A percentile compares a stretch with the other conserved stretches of the same genome.
These are phyloP conservation scores for Hermatobates lingyangjiaoensis DNA, from an alignment of 1,140 invertebrate genomes.

Conservation along the genomic window DNA sequence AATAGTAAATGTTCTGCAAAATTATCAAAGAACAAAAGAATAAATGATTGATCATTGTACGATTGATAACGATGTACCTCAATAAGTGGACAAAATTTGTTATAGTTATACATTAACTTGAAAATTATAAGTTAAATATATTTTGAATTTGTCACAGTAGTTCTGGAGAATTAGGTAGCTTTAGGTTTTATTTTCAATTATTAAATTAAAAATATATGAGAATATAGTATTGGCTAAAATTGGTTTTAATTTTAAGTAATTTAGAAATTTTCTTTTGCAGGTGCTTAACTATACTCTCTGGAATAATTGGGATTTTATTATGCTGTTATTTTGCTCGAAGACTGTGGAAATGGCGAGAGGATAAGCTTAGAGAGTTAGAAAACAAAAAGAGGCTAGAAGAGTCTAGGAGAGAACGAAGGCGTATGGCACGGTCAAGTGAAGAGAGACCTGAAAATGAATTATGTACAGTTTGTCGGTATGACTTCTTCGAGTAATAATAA, in stretches of 20 bases:
- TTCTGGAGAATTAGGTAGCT: too few relatives aligned
- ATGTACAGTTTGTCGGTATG: slow-evolving; percentile 46
- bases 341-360: slow-evolving; percentile 34
- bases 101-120: too few relatives aligned
- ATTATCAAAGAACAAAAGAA: too few relatives aligned
- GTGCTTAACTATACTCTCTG: slow-evolving; percentile 41
- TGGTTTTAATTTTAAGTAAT: neutral
- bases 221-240: neutral
- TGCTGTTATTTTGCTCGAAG: slow-evolving; percentile 40
- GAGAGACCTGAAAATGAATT: slow-evolving; percentile 42
- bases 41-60: too few relatives aligned
- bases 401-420: slow-evolving; percentile 39
- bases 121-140: too few relatives aligned
- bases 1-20: too few relatives aligned
- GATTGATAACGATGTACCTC: too few relatives aligned
- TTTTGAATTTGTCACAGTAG: too few relatives aligned
- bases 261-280: slow-evolving; percentile 22
- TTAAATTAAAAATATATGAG: too few relatives aligned
- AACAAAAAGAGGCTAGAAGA: slow-evolving; percentile 37
- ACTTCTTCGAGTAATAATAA: too few relatives aligned
- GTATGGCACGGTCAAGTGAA: slow-evolving; percentile 32
- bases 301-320: slow-evolving; percentile 41
- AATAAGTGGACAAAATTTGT: too few relatives aligned
- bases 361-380: slow-evolving; percentile 28
- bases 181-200: too few relatives aligned